Evolutionary conservation across 2,113 vertebrate genomes (phyloP).

Genomic region (Origma solitaria): DNA sequence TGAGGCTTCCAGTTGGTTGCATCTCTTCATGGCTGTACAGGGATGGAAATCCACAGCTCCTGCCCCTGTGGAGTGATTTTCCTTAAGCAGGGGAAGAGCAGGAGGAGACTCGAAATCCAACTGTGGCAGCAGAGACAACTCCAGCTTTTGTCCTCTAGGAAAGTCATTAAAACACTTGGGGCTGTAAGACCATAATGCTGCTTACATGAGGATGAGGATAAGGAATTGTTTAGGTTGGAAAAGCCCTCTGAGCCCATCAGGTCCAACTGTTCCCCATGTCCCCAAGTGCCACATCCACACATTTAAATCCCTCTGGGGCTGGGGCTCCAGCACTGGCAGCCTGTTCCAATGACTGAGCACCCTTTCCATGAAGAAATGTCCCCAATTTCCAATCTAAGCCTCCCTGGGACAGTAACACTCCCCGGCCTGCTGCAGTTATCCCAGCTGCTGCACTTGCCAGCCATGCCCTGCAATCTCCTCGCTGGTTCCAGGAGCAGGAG

Average conservation of each 20-base stretch:
- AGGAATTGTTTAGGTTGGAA: neutral
- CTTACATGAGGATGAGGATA: neutral
- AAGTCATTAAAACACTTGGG: neutral
- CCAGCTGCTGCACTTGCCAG: neutral
- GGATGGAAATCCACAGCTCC: neutral
- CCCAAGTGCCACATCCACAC: neutral
- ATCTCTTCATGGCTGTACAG: neutral
- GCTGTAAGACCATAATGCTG: neutral
- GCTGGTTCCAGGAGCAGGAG: neutral
- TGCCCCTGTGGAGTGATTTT: neutral
- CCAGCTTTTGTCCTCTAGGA: neutral
- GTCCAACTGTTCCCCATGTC: neutral
- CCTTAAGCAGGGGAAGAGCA: neutral
- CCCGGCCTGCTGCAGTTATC: neutral
- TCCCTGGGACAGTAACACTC: neutral
- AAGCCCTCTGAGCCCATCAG: neutral
- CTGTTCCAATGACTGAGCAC: neutral
- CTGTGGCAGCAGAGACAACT: neutral
- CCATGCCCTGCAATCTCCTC: neutral
- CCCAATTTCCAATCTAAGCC: neutral
- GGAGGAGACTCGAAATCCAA: neutral
- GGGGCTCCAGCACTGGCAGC: neutral
- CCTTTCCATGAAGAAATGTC: neutral
- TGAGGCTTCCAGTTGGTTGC: neutral
- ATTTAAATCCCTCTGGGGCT: rapidly evolving